Base-by-base conservation (phyloP, 2,113 vertebrate genomes). In the Perca fluviatilis region DNA sequence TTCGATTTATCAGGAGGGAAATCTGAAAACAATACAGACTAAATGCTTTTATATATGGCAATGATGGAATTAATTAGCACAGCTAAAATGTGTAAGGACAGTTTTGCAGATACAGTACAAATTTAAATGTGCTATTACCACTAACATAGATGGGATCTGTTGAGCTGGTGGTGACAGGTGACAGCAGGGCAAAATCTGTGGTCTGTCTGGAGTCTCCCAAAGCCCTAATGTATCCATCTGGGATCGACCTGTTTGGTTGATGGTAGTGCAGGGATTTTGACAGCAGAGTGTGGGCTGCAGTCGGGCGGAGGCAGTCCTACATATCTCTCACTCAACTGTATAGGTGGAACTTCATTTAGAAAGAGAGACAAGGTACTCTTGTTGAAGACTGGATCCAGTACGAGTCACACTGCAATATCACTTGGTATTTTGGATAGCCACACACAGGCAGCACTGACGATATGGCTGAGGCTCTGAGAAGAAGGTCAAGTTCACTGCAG, bases 261-360 rank as follows among this genome's bases (percentile, higher is more conserved):
- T 74, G 2, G 18, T 27, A 51, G 16, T n/a, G 40, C 50, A 65
- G 53, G n/a, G 23, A 63, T 78, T 66, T 50, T 71, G 75, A 84
- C 81, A 84, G 70, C 74, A 73, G 62, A 33, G 33, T 15, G 64
- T 87, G 50, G 71, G 66, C 23, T 66, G 72, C 43, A 75, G 56
- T 68, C 56, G 4, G 6, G 66, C 47, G 3, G 21, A 82, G 61
- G 19, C 11, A 0, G 16, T 67, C 23, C 40, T 56, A n/a, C 18
- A 49, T 12, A 75, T 74, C 49, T 30, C 25, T 73, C 57, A 61
- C 33, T 71, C 14, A 30, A 65, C 0, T 72, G 13, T 43, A 63
- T 0, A 12, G 76, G 66, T 27, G n/a, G 21, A 67, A 27, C 18
- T 67, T 54, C 10, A 27, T 66, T 75, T 19, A 49, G 49, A 13